phyloP scores from a whole-genome alignment of 2,113 vertebrate species.

The Rynchops niger region DNA sequence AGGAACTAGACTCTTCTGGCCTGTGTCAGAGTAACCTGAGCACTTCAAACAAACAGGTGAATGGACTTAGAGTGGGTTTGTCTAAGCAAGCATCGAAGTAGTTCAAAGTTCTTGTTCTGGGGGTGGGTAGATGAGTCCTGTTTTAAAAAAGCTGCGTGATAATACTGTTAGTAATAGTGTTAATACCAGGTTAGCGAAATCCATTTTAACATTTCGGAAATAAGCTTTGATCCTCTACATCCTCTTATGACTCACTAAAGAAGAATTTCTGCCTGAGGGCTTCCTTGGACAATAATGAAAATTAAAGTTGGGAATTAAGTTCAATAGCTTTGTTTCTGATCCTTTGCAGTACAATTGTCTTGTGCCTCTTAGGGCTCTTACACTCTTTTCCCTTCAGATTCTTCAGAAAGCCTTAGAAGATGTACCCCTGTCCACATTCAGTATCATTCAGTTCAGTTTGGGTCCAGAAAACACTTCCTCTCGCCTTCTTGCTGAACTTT shows the following conservation, averaged over 20 bases:
- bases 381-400: constrained; percentile 66
- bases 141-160: constrained; percentile 5
- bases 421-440: constrained; percentile 76
- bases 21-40: constrained; percentile 70
- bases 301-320: neutral
- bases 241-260: neutral
- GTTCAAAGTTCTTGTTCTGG: constrained; percentile 2
- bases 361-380: neutral
- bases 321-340: neutral
- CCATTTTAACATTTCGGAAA: neutral
- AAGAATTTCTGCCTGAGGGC: constrained; percentile 16
- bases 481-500: constrained; percentile 22
- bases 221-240: constrained; percentile 51
- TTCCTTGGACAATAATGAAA: constrained; percentile 7
- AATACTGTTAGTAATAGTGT: neutral
- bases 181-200: neutral
- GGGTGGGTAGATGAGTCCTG: constrained; percentile 4
- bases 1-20: constrained; percentile 57
- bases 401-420: constrained; percentile 75
- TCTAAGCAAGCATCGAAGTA: constrained; percentile 12
- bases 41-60: constrained; percentile 84
- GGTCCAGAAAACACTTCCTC: constrained; percentile 16
- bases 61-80: constrained; percentile 15
- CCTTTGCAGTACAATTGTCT: neutral
- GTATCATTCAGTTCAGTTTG: constrained; percentile 79